Base-by-base conservation (phyloP, 2,888 invertebrate genomes). In the Chironomus tentans region DNA sequence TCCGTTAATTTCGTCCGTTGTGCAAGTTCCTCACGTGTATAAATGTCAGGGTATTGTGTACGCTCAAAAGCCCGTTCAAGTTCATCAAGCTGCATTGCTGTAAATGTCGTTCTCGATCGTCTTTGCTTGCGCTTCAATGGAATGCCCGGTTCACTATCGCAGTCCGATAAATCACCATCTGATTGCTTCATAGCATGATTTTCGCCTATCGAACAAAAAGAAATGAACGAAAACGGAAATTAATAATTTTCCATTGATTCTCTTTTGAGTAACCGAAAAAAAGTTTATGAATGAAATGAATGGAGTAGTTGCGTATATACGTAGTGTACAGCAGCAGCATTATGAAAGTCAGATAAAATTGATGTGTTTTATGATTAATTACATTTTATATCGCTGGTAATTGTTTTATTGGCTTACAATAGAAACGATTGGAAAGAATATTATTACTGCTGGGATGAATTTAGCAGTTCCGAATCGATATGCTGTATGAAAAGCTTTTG, bases 41-140 rank as follows among this genome's bases (percentile, higher is more conserved):
- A 93, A 77, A 94, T 92, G 81, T 95, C 94, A 0, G 95, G 95
- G 81, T 95, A 95, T 80, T 94, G 94, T 0, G 94, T 94, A n/a
- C 92, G 86, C 81, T 92, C 92, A 82, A 95, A 95, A 0, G 93
- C 92, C 61, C 90, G 87, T 81, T 95, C 94, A 78, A 95, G 82
- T 80, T 92, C 92, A 80, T 94, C 93, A 79, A 94, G 81, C 81
- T 94, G 94, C 79, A 91, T 88, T 0, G 93, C 92, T 0, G 92
- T 92, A 84, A 95, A 95, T 13, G 94, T 94, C 68, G 95, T 95
- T 61, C 95, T 86, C 78, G 92, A 92, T 28, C 95, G 87, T 2
- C 94, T 86, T 80, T 93, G 93, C 80, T 94, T 94, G 15, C 93
- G 86, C 80, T 93, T 93, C 79, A 94, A 80, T 0, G 91, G 90